phyloP scores from a whole-genome alignment of 2,797 vertebrate genomes.

The Huso huso region DNA sequence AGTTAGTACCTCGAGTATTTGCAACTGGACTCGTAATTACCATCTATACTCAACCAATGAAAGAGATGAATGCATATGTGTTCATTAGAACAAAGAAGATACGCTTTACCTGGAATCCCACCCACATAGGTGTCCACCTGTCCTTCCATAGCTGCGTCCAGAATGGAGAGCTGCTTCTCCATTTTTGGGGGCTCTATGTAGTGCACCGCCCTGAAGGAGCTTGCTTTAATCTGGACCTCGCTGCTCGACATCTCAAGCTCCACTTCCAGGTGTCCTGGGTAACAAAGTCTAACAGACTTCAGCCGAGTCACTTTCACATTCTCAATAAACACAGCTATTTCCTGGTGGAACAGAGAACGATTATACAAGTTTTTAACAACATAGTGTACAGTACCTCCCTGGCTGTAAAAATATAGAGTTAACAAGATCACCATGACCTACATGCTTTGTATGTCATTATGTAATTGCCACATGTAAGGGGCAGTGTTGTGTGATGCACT shows the following conservation, averaged over 20 bases:
- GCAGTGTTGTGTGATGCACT: too few species aligned
- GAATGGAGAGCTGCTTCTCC: conserved; percentile 44
- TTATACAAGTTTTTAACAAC: too few species aligned
- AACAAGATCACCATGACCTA: too few species aligned
- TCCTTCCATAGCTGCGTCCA: conserved; percentile 70
- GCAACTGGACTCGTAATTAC: too few species aligned
- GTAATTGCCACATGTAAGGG: too few species aligned
- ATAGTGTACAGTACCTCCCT: too few species aligned
- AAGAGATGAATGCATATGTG: too few species aligned
- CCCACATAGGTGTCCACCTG: conserved; percentile 75
- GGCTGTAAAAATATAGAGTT: too few species aligned
- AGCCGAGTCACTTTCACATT: conserved; percentile 57
- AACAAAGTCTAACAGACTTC: conserved; percentile 72
- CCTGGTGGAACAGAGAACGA: conserved; percentile 44
- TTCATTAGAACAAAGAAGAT: too few species aligned
- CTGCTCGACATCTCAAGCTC: conserved; percentile 56
- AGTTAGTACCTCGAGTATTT: too few species aligned
- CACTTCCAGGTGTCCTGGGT: conserved; percentile 55
- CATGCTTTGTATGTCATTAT: too few species aligned
- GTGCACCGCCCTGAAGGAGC: conserved; percentile 41
- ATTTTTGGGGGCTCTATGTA: conserved; percentile 42
- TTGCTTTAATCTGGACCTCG: conserved; percentile 56
- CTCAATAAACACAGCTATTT: conserved; percentile 69
- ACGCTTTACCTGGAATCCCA: conserved; percentile 76
- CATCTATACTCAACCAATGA: too few species aligned